Percentiles rank a stretch among this genome's conserved stretches.
Conservation (phyloP, 2,113 vertebrate species). For the Tetraodon nigroviridis region DNA sequence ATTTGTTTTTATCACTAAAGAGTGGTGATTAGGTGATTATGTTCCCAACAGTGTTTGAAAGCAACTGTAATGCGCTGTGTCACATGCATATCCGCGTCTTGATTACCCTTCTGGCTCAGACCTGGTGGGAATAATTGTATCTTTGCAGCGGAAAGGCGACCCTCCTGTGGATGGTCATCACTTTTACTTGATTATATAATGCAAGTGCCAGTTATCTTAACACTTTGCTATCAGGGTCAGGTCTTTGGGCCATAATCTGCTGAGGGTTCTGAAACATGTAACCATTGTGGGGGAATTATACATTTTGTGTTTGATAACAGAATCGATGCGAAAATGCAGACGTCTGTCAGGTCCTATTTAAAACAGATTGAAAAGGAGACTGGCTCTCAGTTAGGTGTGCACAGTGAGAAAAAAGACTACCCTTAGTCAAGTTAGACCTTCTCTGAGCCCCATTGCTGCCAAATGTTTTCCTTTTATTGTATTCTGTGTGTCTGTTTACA, state of each 20-base stretch:
- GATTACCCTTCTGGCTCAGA: constrained; percentile 33
- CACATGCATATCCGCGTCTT: constrained; percentile 23
- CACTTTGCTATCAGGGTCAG: constrained; percentile 10
- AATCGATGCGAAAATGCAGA: constrained; percentile 3
- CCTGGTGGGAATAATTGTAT: constrained; percentile 27
- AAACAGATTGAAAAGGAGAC: constrained; percentile 19
- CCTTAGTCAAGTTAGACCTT: constrained; percentile 14
- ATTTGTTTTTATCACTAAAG: constrained; percentile 3
- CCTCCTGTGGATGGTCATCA: too few relatives aligned
- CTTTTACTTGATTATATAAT: constrained; percentile 8
- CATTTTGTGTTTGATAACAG: not conserved
- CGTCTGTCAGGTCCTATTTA: constrained; percentile 27
- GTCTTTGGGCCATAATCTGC: constrained; percentile 13
- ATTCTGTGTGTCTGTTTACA: constrained; percentile 12
- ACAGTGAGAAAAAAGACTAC: constrained; percentile 2
- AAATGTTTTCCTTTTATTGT: constrained; percentile 25
- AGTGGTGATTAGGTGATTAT: constrained; percentile 10
- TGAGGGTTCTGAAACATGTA: constrained; percentile 9
- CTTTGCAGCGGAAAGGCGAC: constrained; percentile 3
- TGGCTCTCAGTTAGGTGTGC: constrained; percentile 21
- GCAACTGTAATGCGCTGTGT: constrained; percentile 11
- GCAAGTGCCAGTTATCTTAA: constrained; percentile 12
- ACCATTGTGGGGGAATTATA: constrained; percentile 8
- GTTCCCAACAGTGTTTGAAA: constrained; percentile 25
- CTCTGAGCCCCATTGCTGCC: constrained; percentile 23